Conservation (phyloP, 2,888 invertebrate genomes). For the Argynnis bischoffii region DNA sequence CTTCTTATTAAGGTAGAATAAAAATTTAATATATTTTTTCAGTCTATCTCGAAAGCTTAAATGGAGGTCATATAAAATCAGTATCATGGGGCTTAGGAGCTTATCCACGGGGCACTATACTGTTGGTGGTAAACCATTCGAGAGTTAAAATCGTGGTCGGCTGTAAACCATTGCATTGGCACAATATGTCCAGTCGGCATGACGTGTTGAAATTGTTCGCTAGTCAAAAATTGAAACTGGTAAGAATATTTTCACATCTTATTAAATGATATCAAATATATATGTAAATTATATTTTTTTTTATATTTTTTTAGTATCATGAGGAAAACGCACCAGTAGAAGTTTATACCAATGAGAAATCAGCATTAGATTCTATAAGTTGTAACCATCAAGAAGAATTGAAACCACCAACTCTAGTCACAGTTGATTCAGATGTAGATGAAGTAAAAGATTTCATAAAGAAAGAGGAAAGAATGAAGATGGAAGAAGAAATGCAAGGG, state of each 20-base stretch:
- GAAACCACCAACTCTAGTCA: conserved; percentile 56
- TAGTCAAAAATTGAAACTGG: conserved; percentile 80
- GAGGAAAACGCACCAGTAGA: conserved; percentile 83
- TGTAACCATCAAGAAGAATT: conserved; percentile 62
- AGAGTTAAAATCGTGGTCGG: conserved; percentile 85
- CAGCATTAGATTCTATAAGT: conserved; percentile 75
- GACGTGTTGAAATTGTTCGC: conserved; percentile 82
- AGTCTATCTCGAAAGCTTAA: conserved; percentile 86
- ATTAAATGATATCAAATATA: no score
- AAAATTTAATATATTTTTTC: conserved; percentile 39
- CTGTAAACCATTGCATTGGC: conserved; percentile 84
- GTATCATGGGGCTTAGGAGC: conserved; percentile 84
- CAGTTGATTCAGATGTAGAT: conserved; percentile 62
- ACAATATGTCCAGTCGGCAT: conserved; percentile 82
- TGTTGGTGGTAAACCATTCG: conserved; percentile 82
- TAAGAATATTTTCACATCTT: conserved; percentile 56
- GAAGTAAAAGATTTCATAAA: conserved; percentile 68
- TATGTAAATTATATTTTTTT: background rate
- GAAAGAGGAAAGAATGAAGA: conserved; percentile 61
- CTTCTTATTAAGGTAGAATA: no score
- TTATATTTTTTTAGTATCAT: conserved; percentile 70
- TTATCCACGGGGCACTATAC: conserved; percentile 76
- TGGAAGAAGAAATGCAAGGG: conserved; percentile 71
- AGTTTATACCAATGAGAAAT: conserved; percentile 74
- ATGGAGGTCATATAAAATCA: conserved; percentile 80